Percentiles rank a stretch among this genome's conserved stretches.
These are phyloP conservation scores for Pardosa pseudoannulata DNA, from an alignment of 2,888 invertebrate genomes.

Conservation along the genomic window DNA sequence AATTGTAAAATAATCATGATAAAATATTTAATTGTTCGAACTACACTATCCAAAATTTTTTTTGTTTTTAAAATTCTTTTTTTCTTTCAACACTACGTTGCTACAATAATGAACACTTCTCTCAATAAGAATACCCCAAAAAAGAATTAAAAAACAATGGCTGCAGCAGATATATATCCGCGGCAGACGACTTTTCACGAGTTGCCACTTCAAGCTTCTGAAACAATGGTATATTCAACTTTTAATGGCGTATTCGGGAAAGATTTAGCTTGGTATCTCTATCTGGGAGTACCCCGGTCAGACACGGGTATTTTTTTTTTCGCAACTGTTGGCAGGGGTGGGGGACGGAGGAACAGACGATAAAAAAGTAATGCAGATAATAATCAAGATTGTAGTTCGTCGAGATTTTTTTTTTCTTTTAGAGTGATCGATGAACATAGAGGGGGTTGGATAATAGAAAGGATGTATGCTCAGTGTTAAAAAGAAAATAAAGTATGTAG, in stretches of 20 bases:
- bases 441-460: no score
- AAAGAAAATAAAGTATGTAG: no score
- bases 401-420: background rate
- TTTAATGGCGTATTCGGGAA: background rate
- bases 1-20: background rate
- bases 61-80: no score
- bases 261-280: background rate
- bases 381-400: background rate
- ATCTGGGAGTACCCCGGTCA: no score
- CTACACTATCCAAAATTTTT: background rate
- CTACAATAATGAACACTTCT: conserved; percentile 13
- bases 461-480: no score
- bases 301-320: background rate
- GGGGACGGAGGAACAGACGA: background rate
- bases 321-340: background rate
- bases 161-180: background rate
- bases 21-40: background rate
- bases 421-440: background rate
- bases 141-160: background rate
- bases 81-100: background rate
- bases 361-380: background rate
- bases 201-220: background rate
- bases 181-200: conserved; percentile 6
- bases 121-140: background rate
- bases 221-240: background rate